Base-by-base conservation (phyloP, 2,797 vertebrate species). In the Tragopan temminckii region DNA sequence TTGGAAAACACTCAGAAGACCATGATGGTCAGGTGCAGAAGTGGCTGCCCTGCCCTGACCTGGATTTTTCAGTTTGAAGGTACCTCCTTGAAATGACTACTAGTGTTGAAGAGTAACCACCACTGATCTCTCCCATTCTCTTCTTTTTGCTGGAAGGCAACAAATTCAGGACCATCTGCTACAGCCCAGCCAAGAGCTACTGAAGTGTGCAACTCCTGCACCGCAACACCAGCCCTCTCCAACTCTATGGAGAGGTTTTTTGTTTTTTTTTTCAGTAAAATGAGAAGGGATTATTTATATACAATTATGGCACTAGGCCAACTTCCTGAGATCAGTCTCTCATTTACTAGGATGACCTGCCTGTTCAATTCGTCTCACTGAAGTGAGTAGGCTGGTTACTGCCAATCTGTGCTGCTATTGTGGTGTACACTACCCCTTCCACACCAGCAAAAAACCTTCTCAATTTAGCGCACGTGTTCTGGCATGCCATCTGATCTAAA, bases 401-500 rank as follows among this genome's bases (percentile, higher is more conserved):
- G 50, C 62, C 52, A 20, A 57, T 63, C 87, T 67, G 7, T 72
- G 80, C 71, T 6, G 21, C 72, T 81, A 0, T 38, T 48, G 72
- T 72, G 78, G 66, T 19, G 57, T 5, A 50, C 84, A 21, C 58
- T 48, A 43, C 64, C 80, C 80, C n/a, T 78, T 21, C 57, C 70
- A 57, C 35, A 29, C 20, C 78, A 52, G 2, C 14, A 43, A 71
- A 84, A 89, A 86, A 27, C 68, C 57, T 80, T 55, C 77, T 81
- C 90, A 91, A 62, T 69, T 77, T 45, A 55, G 75, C 19, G 1
- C 94, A 87, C 88, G 31, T 87, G 67, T 88, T 81, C 64, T 80
- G 75, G 66, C 68, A 58, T 63, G 80, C 88, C 95, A 93, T 94
- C 93, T 96, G 96, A 96, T 94, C 91, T 80, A 68, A 79, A 95